Evolutionary conservation across 2,113 vertebrate species (phyloP).

Genomic region (Bubo bubo): DNA sequence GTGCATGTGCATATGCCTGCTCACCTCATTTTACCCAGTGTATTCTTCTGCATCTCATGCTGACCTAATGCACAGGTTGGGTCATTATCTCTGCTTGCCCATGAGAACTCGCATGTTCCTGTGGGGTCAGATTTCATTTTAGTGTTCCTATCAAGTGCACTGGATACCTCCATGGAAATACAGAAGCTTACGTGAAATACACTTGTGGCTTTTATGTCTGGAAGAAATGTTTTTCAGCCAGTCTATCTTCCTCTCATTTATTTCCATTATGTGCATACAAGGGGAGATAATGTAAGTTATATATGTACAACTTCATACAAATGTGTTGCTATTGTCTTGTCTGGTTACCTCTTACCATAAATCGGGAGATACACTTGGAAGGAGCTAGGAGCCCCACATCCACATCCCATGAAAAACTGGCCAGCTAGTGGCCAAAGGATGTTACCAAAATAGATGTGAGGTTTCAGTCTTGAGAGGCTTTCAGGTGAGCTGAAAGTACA

Average conservation of each 20-base stretch:
- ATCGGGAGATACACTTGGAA: background rate
- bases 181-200: background rate
- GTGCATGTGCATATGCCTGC: background rate
- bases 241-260: background rate
- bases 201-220: background rate
- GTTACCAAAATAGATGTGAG: background rate
- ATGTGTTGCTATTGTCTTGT: background rate
- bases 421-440: background rate
- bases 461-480: background rate
- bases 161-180: background rate
- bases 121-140: background rate
- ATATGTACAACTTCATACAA: background rate
- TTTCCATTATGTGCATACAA: background rate
- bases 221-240: background rate
- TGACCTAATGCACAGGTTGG: background rate
- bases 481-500: background rate
- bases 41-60: background rate
- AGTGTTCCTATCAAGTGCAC: background rate
- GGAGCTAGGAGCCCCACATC: background rate
- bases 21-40: background rate
- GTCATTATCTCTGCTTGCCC: background rate
- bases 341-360: background rate
- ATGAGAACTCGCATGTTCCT: background rate
- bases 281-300: background rate
- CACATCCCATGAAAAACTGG: background rate